Conservation (phyloP, 2,113 vertebrate genomes). For the Sturnus vulgaris region DNA sequence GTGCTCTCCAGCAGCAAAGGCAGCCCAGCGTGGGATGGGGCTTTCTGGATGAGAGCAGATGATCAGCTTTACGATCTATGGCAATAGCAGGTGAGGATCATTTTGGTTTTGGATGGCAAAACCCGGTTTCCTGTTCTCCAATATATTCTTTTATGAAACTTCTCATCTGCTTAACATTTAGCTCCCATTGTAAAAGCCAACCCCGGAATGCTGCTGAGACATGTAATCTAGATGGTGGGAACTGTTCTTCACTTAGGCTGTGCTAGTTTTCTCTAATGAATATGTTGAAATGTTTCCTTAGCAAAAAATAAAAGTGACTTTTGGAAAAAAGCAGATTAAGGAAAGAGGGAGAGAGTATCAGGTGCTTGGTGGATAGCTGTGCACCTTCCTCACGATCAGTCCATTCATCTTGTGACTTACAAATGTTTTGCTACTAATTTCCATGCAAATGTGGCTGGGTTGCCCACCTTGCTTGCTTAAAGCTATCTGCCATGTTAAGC, state of each 20-base stretch:
- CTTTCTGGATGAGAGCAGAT: neutral
- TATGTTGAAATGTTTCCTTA: neutral
- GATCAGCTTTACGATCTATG: neutral
- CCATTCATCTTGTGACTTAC: neutral
- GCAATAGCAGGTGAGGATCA: neutral
- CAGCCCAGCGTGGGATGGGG: neutral
- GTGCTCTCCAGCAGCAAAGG: neutral
- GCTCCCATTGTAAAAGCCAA: neutral
- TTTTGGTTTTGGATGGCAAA: neutral
- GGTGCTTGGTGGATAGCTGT: neutral
- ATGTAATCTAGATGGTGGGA: neutral
- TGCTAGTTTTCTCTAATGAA: neutral
- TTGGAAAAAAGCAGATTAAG: neutral
- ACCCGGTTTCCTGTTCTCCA: neutral
- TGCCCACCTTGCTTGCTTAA: neutral
- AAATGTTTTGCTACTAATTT: neutral
- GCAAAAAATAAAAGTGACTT: neutral
- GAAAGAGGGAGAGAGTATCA: neutral
- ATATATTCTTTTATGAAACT: neutral
- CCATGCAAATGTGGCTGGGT: neutral
- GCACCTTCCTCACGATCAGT: neutral
- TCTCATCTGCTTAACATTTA: constrained; percentile 15
- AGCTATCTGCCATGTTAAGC: neutral
- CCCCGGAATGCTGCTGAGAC: neutral
- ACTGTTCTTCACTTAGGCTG: neutral